These are phyloP conservation scores for Python bivittatus DNA, from an alignment of 2,113 vertebrate genomes.

Conservation along the genomic window DNA sequence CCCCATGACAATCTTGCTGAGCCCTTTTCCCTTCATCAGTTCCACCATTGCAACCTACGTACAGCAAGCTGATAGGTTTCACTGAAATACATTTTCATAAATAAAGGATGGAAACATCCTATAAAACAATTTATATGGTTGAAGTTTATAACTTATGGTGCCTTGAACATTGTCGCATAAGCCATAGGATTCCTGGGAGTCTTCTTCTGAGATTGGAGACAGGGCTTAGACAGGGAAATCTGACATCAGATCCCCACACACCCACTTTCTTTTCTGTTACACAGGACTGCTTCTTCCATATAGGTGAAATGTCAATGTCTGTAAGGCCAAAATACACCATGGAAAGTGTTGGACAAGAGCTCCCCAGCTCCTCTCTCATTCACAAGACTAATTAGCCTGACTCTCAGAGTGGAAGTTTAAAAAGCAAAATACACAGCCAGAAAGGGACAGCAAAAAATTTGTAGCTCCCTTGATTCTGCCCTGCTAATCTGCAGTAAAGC, in stretches of 20 bases:
- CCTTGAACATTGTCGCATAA: background rate
- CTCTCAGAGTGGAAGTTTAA: background rate
- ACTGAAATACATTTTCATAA: conserved; percentile 47
- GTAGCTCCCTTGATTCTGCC: background rate
- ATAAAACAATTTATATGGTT: background rate
- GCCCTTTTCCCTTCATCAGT: conserved; percentile 21
- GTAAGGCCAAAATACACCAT: background rate
- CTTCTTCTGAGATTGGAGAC: background rate
- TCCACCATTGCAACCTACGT: conserved; percentile 10
- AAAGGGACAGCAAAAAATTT: background rate
- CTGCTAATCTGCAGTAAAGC: background rate
- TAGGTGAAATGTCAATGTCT: background rate
- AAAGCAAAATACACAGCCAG: background rate
- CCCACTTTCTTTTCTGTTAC: background rate
- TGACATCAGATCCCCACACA: background rate
- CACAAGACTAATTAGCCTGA: background rate
- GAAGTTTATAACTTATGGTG: background rate
- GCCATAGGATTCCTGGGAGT: background rate
- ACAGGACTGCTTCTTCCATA: background rate
- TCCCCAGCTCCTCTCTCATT: background rate
- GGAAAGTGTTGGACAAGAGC: background rate
- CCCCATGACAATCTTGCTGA: conserved; percentile 43
- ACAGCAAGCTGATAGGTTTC: conserved; percentile 42
- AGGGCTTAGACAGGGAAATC: background rate
- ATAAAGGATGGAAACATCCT: conserved; percentile 45